These are phyloP conservation scores for Gopherus flavomarginatus DNA, from an alignment of 2,113 vertebrate genomes.

Conservation along the genomic window DNA sequence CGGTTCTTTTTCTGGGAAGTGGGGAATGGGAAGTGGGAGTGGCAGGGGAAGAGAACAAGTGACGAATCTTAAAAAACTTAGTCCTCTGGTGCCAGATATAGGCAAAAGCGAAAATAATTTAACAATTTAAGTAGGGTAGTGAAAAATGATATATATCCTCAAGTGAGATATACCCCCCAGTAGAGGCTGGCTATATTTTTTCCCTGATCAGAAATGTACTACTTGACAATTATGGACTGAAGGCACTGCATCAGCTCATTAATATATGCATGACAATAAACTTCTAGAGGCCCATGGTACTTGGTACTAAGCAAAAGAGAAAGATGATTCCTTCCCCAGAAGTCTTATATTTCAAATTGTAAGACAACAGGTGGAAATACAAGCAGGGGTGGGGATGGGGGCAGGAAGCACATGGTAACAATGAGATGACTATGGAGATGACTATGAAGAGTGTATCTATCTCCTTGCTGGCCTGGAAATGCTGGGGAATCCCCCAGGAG, in stretches of 20 bases:
- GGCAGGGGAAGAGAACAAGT: background rate
- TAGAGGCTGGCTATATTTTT: background rate
- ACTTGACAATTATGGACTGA: background rate
- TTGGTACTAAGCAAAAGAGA: no score
- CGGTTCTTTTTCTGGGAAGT: background rate
- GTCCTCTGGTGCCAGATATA: background rate
- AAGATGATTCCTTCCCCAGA: no score
- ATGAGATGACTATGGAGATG: no score
- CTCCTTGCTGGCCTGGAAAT: no score
- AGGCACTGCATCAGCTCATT: background rate
- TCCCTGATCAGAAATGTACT: background rate
- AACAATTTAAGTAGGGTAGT: no score
- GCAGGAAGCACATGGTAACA: no score
- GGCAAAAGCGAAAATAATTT: background rate
- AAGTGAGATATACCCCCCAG: background rate
- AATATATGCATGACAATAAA: background rate
- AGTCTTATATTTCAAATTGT: no score
- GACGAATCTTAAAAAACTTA: background rate
- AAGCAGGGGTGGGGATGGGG: no score
- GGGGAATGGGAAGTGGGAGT: background rate
- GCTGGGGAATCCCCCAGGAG: no score
- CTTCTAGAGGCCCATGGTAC: background rate
- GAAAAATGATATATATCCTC: background rate
- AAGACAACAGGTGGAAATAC: no score
- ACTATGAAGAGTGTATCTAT: no score